Base-by-base conservation (phyloP, 2,888 invertebrate genomes). In the Limnephilus lunatus region DNA sequence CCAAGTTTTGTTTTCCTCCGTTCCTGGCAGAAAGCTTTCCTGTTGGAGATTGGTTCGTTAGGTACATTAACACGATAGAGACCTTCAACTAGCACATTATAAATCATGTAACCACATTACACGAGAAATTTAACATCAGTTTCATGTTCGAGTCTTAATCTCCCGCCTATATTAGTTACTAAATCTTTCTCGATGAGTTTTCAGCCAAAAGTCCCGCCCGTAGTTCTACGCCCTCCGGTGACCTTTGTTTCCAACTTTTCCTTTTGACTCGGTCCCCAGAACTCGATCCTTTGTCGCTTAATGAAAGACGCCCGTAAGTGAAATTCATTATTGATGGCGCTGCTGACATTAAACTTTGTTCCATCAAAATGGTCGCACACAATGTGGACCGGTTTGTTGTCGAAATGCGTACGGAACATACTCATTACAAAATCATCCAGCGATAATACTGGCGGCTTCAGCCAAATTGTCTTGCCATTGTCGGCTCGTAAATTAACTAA, bases 1-100 rank as follows among this genome's bases (percentile, higher is more conserved):
- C 25, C 25, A n/a, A n/a, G 68, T 68, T 68, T 68, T 25, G 68
- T 68, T 68, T 68, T n/a, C 68, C 68, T 9, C 25, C 68, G 9
- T 68, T 68, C 68, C 68, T 9, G 68, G 68, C n/a, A 68, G 25
- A 68, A 68, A 53, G 30, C 53, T 35, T 35, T 81, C 30, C 19
- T 89, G 80, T 80, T 32, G 30, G 35, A 35, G 25, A 89, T n/a
- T 80, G 35, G 88, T 89, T 81, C 81, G 88, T 89, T 89, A 81
- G 81, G 68, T 89, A 81, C 32, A 89, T 89, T 89, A 80, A 25
- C 88, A 89, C 88, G 80, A 32, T n/a, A n/a, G 80, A 39, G 68
- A 32, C 88, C 88, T 35, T 14, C 39, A 81, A 80, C 88, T 11
- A 31, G 88, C 35, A 19, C 31, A 89, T 81, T 89, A 80, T 81